Evolutionary conservation across 2,888 invertebrate genomes (phyloP).

Genomic region (Acanthosepion lycidas): DNA sequence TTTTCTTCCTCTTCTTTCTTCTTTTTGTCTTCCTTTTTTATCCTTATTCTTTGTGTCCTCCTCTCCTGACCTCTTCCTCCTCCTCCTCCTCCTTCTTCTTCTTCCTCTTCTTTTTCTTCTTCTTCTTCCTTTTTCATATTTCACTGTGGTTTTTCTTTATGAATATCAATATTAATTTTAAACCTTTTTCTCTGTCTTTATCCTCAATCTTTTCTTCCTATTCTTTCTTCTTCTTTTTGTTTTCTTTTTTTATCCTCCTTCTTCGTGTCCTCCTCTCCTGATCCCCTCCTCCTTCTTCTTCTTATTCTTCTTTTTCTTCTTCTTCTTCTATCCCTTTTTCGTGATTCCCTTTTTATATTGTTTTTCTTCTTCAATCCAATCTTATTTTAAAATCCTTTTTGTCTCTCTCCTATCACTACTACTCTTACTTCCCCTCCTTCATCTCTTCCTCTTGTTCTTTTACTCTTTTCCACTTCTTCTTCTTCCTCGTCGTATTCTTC

Average conservation of each 20-base stretch:
- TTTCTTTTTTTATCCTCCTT: too few relatives aligned
- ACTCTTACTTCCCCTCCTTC: not conserved
- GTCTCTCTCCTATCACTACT: not conserved
- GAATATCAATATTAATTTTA: too few relatives aligned
- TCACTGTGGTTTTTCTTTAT: too few relatives aligned
- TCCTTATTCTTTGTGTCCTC: too few relatives aligned
- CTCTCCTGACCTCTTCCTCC: not conserved
- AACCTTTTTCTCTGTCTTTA: too few relatives aligned
- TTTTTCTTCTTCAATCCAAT: not conserved
- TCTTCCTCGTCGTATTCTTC: not conserved
- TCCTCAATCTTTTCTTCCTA: too few relatives aligned
- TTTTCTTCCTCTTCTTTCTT: not conserved
- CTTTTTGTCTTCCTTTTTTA: not conserved
- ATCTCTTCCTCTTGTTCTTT: not conserved
- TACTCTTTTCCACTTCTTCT: not conserved
- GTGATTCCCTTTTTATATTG: too few relatives aligned
- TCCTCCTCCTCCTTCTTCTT: not conserved
- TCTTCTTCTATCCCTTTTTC: not conserved
- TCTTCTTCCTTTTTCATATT: too few relatives aligned
- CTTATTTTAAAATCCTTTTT: not conserved
- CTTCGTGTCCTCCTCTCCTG: too few relatives aligned
- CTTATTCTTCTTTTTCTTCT: not conserved
- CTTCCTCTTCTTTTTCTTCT: not conserved
- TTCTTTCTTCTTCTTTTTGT: not conserved
- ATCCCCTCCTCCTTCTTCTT: not conserved